These are phyloP conservation scores for Macrobrachium nipponense DNA, from an alignment of 1,140 invertebrate genomes.

Conservation along the genomic window DNA sequence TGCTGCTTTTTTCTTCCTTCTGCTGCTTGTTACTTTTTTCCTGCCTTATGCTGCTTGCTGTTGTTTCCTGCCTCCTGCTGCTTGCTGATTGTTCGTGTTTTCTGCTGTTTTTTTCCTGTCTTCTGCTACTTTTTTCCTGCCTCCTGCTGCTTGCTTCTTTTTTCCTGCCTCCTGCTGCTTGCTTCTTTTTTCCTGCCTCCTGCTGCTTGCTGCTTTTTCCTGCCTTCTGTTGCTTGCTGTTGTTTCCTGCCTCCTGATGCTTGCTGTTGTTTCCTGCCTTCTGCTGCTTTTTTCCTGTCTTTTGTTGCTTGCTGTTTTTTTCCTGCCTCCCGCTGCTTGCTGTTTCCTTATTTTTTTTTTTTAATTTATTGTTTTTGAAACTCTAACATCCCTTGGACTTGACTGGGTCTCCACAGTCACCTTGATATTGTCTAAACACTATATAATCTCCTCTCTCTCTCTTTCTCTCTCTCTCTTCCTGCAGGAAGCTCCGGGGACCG, in stretches of 20 bases:
- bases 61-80: neutral
- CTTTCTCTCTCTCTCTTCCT: neutral
- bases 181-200: too few relatives aligned
- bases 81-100: too few relatives aligned
- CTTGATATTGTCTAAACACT: neutral
- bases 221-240: neutral
- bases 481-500: constrained; percentile 21
- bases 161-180: too few relatives aligned
- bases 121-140: neutral
- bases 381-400: neutral
- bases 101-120: neutral
- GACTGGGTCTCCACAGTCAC: neutral
- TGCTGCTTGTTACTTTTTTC: too few relatives aligned
- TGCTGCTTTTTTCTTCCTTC: neutral
- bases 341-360: neutral
- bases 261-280: neutral
- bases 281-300: too few relatives aligned
- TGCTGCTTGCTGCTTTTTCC: too few relatives aligned
- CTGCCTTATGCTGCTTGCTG: too few relatives aligned
- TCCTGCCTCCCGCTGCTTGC: neutral
- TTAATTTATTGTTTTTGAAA: neutral
- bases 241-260: neutral
- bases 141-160: too few relatives aligned
- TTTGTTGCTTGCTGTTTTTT: too few relatives aligned
- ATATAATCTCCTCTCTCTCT: too few relatives aligned